Evolutionary conservation across 2,797 vertebrate genomes (phyloP), one percentile per base, ranked within the genome.

Genomic region (Pelochelys cantorii): DNA sequence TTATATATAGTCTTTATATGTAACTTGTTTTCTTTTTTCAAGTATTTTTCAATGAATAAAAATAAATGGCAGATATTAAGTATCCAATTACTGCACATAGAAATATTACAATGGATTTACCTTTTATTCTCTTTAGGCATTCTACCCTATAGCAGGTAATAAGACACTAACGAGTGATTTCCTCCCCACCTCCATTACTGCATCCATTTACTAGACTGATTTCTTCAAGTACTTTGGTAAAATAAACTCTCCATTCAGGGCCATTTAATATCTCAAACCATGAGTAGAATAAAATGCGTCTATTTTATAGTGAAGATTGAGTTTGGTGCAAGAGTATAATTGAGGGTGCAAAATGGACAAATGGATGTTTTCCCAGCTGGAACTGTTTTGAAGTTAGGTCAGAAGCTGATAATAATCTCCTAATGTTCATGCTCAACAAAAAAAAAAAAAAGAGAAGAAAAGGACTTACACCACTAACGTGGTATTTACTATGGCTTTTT

Each of bases 401-500:
- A 97, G 96, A 96, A 96, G 90, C 88, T 5, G 92, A 96, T 95
- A 85, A 93, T 91, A 94, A 96, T 96, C 94, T 97, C 80, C 86
- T 90, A 93, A 96, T 95, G 92, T 90, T 85, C 83, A 93, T 65
- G 89, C 68, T 93, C 82, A 90, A 89, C 89, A 94, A 90, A 95
- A 96, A 94, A 91, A 94, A 84, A 82, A 96, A 94, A 92, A 94
- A 85, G 83, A 94, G 79, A 82, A 96, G 87, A 86, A 90, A 95
- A 94, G 42, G 81, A 85, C 86, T 97, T 96, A 97, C 60, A 96
- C 80, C 91, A 93, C 57, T 91, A 84, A 95, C 96, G 83, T 71
- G 93, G 83, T 95, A 95, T 97, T 97, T 97, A 96, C 92, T 94
- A 91, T 81, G 96, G 96, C 96, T 96, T 92, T 86, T 89, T 95